Evolutionary conservation across 2,797 vertebrate species (phyloP), one percentile per base, ranked within the genome.

Genomic region (Takifugu rubripes): DNA sequence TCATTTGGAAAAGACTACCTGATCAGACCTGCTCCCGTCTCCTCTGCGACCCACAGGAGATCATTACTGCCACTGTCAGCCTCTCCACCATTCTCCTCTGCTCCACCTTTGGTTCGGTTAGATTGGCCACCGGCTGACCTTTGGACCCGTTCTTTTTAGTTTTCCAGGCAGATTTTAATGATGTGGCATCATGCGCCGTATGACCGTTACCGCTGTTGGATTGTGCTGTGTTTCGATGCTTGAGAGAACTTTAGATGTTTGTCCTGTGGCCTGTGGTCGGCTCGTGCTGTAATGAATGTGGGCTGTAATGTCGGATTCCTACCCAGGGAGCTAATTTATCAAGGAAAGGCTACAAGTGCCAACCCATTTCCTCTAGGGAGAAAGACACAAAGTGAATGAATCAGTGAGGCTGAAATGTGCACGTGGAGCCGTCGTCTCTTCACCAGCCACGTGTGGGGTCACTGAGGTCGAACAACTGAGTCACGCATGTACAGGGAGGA

Each of bases 291-390:
- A 85, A 84, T 83, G 68, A 84, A 82, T 81, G 77, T 75, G 74
- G 57, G 67, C 50, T 56, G 64, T 74, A 70, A 80, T 66, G 76
- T 53, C 70, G 65, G 68, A 60, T 58, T 57, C 64, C 84, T 72
- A 77, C 67, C 76, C 27, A 60, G 76, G 71, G 79, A 85, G 65
- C 72, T 82, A 74, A 87, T 87, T 86, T 77, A 87, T 89, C 84
- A 88, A 68, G 58, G 52, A 83, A 83, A 85, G 81, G 85, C 75
- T 82, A 80, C 64, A 46, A 61, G 66, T 86, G 88, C 82, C 82
- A 77, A 70, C 70, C 49, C 47, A 64, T 87, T 88, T 85, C 55
- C 82, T 65, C 26, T 9, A 46, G 76, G 78, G 76, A 80, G 70
- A 59, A 53, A 72, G 70, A 70, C 73, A 63, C 77, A 74, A 59